phyloP scores from a whole-genome alignment of 2,888 invertebrate species.

The Drosophila algonquin region DNA sequence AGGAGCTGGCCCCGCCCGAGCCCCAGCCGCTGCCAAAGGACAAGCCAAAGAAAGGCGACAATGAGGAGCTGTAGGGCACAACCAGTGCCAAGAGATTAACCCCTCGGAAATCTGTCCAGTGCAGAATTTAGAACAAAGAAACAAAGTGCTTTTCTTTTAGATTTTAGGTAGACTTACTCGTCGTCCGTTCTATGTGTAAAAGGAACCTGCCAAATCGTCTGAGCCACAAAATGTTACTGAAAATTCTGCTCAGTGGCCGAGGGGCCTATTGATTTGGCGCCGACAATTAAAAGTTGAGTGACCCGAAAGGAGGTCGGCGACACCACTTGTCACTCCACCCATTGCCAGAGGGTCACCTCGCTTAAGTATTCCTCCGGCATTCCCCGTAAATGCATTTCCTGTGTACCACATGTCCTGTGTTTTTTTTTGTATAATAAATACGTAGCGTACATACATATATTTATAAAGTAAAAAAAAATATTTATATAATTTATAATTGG shows the following conservation, averaged over 20 bases:
- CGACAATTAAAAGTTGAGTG: conserved; percentile 38
- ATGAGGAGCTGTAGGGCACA: conserved; percentile 53
- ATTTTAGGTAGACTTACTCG: conserved; percentile 31
- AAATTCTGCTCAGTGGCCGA: conserved; percentile 8
- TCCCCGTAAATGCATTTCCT: conserved; percentile 1
- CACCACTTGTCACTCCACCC: background rate
- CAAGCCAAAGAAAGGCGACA: conserved; percentile 48
- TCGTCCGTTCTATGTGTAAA: conserved; percentile 6
- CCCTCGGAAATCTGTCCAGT: too few relatives aligned
- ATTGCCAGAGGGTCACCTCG: background rate
- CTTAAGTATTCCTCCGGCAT: background rate
- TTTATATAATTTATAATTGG: conserved; percentile 45
- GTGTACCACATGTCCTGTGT: background rate
- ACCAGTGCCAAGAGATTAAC: background rate
- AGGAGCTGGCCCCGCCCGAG: conserved; percentile 51
- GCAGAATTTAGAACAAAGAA: conserved; percentile 10
- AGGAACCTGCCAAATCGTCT: conserved; percentile 35
- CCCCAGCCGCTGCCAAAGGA: background rate
- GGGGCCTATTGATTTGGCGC: conserved; percentile 45
- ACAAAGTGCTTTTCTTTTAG: conserved; percentile 18
- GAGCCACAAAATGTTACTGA: conserved; percentile 33
- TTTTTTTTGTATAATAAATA: conserved; percentile 63
- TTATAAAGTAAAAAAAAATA: conserved; percentile 55
- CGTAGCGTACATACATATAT: conserved; percentile 55
- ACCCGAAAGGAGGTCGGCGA: conserved; percentile 15